These are phyloP conservation scores for Zapus hudsonius DNA, from an alignment of 2,113 vertebrate genomes.

Conservation along the genomic window DNA sequence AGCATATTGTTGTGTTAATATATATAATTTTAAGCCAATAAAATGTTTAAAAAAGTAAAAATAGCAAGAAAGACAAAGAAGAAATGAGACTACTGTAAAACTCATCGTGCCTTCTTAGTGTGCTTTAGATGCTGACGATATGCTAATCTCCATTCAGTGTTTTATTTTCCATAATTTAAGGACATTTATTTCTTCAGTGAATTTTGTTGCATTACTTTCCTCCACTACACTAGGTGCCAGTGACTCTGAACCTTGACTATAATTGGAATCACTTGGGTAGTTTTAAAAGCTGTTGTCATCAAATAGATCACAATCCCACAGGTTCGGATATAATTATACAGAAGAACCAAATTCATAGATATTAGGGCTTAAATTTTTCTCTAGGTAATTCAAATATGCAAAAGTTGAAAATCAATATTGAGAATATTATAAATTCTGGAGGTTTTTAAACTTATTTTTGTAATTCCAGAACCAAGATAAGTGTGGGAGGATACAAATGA, in stretches of 20 bases:
- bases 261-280: slow-evolving; percentile 4
- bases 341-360: not conserved
- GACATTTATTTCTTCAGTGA: slow-evolving; percentile 5
- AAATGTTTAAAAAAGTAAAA: too few relatives aligned
- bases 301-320: not conserved
- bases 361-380: not conserved
- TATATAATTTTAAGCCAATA: too few relatives aligned
- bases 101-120: not conserved
- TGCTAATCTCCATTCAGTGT: not conserved
- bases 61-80: too few relatives aligned
- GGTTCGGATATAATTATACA: slow-evolving; percentile 13
- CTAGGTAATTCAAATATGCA: slow-evolving; percentile 18
- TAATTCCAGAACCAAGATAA: not conserved
- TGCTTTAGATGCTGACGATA: not conserved
- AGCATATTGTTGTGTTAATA: too few relatives aligned
- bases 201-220: slow-evolving; percentile 4
- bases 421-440: not conserved
- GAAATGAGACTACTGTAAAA: not conserved
- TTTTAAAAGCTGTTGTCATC: slow-evolving; percentile 15
- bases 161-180: not conserved
- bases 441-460: not conserved
- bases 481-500: not conserved
- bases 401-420: not conserved
- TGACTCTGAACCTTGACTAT: not conserved
- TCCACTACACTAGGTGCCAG: not conserved